These are phyloP conservation scores for Atractosteus spatula DNA, from an alignment of 2,113 vertebrate species.

Conservation along the genomic window DNA sequence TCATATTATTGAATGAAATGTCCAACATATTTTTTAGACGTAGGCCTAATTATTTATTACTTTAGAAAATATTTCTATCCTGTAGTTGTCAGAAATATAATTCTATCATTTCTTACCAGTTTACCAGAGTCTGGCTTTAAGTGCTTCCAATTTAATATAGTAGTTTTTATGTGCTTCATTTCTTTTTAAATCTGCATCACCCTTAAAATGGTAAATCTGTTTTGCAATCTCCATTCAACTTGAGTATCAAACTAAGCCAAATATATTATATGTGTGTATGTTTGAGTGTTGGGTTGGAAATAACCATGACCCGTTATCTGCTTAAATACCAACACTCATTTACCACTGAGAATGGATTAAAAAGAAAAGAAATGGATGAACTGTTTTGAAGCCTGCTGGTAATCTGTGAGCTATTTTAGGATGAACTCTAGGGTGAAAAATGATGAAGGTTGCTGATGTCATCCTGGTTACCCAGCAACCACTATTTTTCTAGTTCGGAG, in stretches of 20 bases:
- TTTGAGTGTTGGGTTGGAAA: background rate
- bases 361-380: constrained; percentile 36
- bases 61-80: too few species aligned
- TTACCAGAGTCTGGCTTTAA: background rate
- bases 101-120: background rate
- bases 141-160: background rate
- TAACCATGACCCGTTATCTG: background rate
- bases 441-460: constrained; percentile 67
- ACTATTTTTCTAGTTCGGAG: constrained; percentile 58
- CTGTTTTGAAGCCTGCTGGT: constrained; percentile 56
- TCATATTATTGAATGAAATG: too few species aligned
- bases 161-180: background rate
- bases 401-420: constrained; percentile 68
- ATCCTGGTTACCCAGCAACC: constrained; percentile 69
- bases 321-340: constrained; percentile 7
- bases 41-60: too few species aligned
- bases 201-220: background rate
- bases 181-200: background rate
- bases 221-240: background rate
- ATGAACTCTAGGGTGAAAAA: constrained; percentile 37
- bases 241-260: background rate
- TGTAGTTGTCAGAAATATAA: too few species aligned
- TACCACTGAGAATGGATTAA: constrained; percentile 1
- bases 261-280: background rate
- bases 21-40: too few species aligned